Conservation (phyloP, 2,888 invertebrate species). For the Lasioglossum lativentre region DNA sequence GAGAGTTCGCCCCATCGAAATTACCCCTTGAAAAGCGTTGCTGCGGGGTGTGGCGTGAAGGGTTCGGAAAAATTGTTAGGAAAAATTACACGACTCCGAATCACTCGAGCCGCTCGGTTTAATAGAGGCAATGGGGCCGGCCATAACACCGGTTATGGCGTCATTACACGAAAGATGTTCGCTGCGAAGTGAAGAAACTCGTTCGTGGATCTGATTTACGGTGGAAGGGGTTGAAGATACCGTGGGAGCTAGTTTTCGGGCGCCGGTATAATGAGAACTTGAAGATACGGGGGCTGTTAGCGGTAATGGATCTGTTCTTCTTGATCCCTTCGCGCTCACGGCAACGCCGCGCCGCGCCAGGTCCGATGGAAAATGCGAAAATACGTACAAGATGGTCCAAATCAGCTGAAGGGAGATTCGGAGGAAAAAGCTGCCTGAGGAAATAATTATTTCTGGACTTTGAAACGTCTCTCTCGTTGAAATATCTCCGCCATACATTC, state of each 20-base stretch:
- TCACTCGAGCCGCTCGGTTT: conserved; percentile 37
- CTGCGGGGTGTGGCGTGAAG: neutral
- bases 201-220: conserved; percentile 58
- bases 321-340: conserved; percentile 7
- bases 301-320: neutral
- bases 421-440: neutral
- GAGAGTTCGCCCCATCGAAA: neutral
- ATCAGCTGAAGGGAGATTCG: neutral
- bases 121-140: conserved; percentile 47
- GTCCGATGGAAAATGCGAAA: neutral
- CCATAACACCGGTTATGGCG: conserved; percentile 46
- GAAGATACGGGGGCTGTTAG: conserved; percentile 17
- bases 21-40: neutral
- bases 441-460: neutral
- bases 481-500: neutral
- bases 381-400: neutral
- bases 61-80: conserved; percentile 9
- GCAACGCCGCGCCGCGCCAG: neutral
- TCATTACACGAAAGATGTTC: conserved; percentile 54
- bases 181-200: conserved; percentile 47
- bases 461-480: neutral
- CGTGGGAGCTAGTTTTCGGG: neutral
- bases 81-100: conserved; percentile 33
- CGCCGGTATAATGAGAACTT: conserved; percentile 1
- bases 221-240: conserved; percentile 50